These are phyloP conservation scores for Psylliodes chrysocephalus DNA, from an alignment of 2,888 invertebrate species.

Conservation along the genomic window DNA sequence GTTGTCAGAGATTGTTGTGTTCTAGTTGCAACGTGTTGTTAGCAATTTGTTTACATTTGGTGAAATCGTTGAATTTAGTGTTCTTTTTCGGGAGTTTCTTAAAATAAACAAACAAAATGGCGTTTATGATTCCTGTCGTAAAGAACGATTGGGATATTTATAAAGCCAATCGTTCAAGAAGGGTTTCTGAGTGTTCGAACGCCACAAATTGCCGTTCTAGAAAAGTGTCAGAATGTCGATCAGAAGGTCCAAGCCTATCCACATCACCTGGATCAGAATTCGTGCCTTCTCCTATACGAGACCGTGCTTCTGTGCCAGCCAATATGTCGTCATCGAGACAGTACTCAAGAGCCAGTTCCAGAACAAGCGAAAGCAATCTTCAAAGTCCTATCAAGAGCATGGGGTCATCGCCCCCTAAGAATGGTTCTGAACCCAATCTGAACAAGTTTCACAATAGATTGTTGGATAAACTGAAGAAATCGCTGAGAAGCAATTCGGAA, in stretches of 20 bases:
- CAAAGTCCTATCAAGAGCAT: conserved; percentile 74
- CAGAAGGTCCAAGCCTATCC: conserved; percentile 76
- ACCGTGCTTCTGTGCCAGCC: conserved; percentile 71
- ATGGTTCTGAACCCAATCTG: conserved; percentile 70
- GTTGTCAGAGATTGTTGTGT: not conserved
- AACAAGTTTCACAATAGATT: conserved; percentile 85
- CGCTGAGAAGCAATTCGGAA: conserved; percentile 67
- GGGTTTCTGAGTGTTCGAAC: conserved; percentile 79
- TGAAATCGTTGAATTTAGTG: not conserved
- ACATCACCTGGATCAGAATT: conserved; percentile 74
- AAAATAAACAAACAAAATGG: conserved; percentile 66
- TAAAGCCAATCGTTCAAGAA: conserved; percentile 81
- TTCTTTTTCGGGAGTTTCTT: conserved; percentile 9
- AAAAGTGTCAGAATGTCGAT: conserved; percentile 80
- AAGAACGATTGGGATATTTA: conserved; percentile 95
- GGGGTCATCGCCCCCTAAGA: conserved; percentile 73
- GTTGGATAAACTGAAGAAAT: conserved; percentile 81
- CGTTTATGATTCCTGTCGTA: conserved; percentile 95
- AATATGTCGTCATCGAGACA: conserved; percentile 71
- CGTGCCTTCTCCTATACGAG: conserved; percentile 67
- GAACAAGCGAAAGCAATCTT: conserved; percentile 72
- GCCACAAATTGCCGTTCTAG: conserved; percentile 72
- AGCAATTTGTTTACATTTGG: conserved; percentile 2
- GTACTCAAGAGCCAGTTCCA: conserved; percentile 69
- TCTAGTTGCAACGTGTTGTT: not conserved